Evolutionary conservation across 2,888 invertebrate genomes (phyloP), one percentile per base, ranked within the genome.

Genomic region (Chrysolina americana): DNA sequence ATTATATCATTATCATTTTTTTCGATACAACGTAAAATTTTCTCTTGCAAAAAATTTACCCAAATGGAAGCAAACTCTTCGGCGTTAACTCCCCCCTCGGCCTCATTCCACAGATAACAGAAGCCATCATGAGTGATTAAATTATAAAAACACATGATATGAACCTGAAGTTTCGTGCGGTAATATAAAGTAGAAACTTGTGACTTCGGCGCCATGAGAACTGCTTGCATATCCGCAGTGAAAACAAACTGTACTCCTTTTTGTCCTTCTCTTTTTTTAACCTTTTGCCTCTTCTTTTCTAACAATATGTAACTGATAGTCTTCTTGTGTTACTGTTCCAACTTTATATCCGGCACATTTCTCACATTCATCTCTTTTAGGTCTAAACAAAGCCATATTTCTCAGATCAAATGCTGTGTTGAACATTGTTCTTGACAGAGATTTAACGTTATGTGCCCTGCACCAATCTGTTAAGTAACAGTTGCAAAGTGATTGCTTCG

Each of bases 211-310:
- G 79, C 73, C 70, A 79, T 74, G 64, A 81, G 73, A 13, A 81
- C 79, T 5, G 80, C 78, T 74, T 81, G 81, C 19, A 81, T 53
- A 75, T 83, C 80, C 53, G 78, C 74, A 63, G 79, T 77, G 19
- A 78, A 79, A 59, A 80, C 79, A 69, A 65, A 23, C 70, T 66
- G 36, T 78, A 70, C 15, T 65, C 63, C 23, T 78, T 72, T 68
- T 81, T 79, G 71, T 82, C 81, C 28, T 74, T 74, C 10, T 81
- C 68, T 73, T 83, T 83, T 64, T 80, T 80, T 56, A 70, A 47
- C 17, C 81, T n/a, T n/a, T 64, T 10, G 81, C 80, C 64, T 78
- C 70, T 59, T 79, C 63, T 76, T 80, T 81, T 65, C 59, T 79
- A 13, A 19, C 23, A 36, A 78, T 70, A 63, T 83, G 81, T 62